Percentiles rank a stretch among this genome's conserved stretches.
Conservation (phyloP, 2,888 invertebrate genomes). For the Andrena chrysosceles region DNA sequence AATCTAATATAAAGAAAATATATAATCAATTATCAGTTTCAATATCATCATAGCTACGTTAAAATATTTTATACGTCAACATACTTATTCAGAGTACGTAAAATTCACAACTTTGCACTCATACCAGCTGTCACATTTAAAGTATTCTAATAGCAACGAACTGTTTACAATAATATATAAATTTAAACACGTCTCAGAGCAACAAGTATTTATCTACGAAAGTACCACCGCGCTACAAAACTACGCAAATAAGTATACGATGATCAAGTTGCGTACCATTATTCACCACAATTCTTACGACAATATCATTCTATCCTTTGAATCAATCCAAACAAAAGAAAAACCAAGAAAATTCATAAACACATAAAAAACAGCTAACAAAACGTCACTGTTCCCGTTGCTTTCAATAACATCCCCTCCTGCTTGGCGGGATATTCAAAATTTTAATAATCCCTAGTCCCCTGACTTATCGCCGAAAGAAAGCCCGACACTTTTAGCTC, state of each 20-base stretch:
- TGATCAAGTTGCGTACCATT: no score
- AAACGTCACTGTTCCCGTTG: not conserved
- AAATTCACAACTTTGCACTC: no score
- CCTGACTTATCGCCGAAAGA: not conserved
- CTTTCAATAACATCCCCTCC: not conserved
- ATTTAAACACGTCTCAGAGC: not conserved
- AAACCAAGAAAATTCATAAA: not conserved
- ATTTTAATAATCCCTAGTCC: not conserved
- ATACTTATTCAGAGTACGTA: no score
- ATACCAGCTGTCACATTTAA: no score
- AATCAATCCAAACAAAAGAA: not conserved
- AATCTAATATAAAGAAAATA: no score
- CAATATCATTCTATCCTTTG: not conserved
- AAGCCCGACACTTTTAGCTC: not conserved
- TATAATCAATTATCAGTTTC: no score
- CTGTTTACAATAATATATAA: not conserved
- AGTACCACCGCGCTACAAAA: no score
- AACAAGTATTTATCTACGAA: not conserved
- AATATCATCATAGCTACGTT: no score
- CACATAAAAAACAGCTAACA: not conserved
- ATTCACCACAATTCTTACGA: no score
- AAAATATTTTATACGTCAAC: no score
- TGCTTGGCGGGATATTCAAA: slow-evolving; percentile 40
- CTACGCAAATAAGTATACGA: no score
- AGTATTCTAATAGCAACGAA: no score